phyloP scores from a whole-genome alignment of 2,797 vertebrate species.

The Darevskia mixta region DNA sequence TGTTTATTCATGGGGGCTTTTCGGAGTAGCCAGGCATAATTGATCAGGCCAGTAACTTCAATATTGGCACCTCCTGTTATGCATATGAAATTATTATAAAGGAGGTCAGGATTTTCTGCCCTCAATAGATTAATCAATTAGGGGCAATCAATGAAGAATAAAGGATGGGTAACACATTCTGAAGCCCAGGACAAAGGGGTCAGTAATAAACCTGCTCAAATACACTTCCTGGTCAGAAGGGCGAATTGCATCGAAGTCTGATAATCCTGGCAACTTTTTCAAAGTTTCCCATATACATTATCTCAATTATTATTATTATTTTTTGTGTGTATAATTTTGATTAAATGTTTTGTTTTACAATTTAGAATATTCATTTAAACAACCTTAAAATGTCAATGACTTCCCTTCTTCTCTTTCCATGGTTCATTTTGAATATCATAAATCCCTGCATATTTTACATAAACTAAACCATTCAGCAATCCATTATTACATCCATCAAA shows the following conservation, averaged over 20 bases:
- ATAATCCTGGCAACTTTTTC: neutral
- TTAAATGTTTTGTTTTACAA: too few species aligned
- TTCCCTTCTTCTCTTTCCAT: too few species aligned
- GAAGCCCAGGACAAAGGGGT: neutral
- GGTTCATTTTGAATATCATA: too few species aligned
- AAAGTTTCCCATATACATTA: neutral
- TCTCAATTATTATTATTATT: neutral
- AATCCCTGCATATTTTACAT: too few species aligned
- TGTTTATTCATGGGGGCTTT: neutral
- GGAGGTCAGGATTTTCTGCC: constrained; percentile 17
- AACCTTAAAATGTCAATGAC: too few species aligned
- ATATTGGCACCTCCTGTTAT: neutral
- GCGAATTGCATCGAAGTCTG: neutral
- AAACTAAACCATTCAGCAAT: too few species aligned
- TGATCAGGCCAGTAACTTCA: neutral
- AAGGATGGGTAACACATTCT: neutral
- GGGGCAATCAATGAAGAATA: constrained; percentile 16
- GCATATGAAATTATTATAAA: constrained; percentile 6
- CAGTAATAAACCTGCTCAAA: neutral
- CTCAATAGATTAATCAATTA: constrained; percentile 11
- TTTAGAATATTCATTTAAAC: too few species aligned
- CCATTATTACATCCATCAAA: too few species aligned
- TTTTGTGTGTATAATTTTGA: too few species aligned
- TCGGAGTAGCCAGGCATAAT: neutral
- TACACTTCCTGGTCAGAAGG: neutral